Conservation (phyloP, 2,797 vertebrate species). For the Rhinophrynus dorsalis region DNA sequence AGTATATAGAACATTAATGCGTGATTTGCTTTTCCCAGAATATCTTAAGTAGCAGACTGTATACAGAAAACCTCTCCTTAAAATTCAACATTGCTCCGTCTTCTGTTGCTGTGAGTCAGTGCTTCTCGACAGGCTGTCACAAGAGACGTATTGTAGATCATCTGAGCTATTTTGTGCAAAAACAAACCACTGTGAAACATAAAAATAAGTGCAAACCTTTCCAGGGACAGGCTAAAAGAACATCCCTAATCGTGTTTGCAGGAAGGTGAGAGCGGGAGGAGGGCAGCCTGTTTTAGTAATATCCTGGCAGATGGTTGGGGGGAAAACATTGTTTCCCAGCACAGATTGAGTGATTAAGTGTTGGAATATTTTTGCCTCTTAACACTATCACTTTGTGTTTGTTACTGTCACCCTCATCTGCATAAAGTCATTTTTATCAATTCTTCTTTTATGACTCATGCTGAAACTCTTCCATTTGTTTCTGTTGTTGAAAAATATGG, state of each 20-base stretch:
- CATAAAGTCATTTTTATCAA: conserved; percentile 15
- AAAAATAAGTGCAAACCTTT: conserved; percentile 21
- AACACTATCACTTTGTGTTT: conserved; percentile 15
- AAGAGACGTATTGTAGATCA: conserved; percentile 25
- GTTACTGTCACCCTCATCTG: conserved; percentile 14
- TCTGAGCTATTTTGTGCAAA: conserved; percentile 11
- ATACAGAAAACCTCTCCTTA: conserved; percentile 38
- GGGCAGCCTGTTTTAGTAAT: conserved; percentile 25
- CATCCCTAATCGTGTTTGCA: conserved; percentile 28
- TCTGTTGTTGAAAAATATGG: background rate
- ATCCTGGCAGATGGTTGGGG: conserved; percentile 28
- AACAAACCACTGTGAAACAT: conserved; percentile 13
- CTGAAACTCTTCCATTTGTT: conserved; percentile 17
- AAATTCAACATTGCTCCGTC: conserved; percentile 36
- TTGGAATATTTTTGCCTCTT: conserved; percentile 1
- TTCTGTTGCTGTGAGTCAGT: conserved; percentile 30
- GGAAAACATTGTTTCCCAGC: conserved; percentile 36
- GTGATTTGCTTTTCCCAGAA: conserved; percentile 41
- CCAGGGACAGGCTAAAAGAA: conserved; percentile 14
- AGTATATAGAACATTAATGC: too few species aligned
- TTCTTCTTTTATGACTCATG: conserved; percentile 10
- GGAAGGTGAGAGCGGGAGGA: conserved; percentile 27
- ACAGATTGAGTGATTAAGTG: conserved; percentile 40
- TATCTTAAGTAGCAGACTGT: conserved; percentile 23
- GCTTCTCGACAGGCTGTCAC: background rate